Conservation (phyloP, 2,888 invertebrate genomes). For the Cecidostiba fungosa region DNA sequence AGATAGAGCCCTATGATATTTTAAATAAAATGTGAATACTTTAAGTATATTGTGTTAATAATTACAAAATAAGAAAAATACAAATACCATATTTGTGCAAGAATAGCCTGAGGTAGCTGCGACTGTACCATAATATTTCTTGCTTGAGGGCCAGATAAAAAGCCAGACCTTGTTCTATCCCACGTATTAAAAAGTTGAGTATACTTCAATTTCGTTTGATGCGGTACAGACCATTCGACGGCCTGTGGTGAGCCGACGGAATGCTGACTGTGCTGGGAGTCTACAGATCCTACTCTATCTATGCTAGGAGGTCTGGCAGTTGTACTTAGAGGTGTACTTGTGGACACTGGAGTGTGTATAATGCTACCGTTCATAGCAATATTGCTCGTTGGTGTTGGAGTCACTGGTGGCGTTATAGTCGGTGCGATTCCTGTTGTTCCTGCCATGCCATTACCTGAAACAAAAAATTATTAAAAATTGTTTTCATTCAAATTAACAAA, state of each 20-base stretch:
- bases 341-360: slow-evolving; percentile 77
- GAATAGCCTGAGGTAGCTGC: slow-evolving; percentile 91
- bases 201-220: slow-evolving; percentile 91
- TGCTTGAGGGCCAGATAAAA: slow-evolving; percentile 94
- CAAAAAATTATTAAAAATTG: slow-evolving; percentile 29
- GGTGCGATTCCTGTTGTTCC: slow-evolving; percentile 65
- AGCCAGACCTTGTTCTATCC: slow-evolving; percentile 93
- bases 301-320: slow-evolving; percentile 79
- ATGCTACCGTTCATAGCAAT: slow-evolving; percentile 70
- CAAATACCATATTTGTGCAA: slow-evolving; percentile 94
- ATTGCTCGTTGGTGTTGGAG: slow-evolving; percentile 62
- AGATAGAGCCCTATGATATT: slow-evolving; percentile 86
- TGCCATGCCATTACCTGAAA: slow-evolving; percentile 69
- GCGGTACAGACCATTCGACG: slow-evolving; percentile 94
- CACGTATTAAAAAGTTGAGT: slow-evolving; percentile 97
- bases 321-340: slow-evolving; percentile 77
- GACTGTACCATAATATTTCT: slow-evolving; percentile 96
- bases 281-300: slow-evolving; percentile 83
- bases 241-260: slow-evolving; percentile 80
- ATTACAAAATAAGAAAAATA: background rate
- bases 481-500: background rate
- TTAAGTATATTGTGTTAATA: background rate
- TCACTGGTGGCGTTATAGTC: slow-evolving; percentile 66
- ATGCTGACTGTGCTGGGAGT: slow-evolving; percentile 81
- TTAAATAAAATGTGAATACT: slow-evolving; percentile 23